phyloP scores from a whole-genome alignment of 2,888 invertebrate species.

The Apotomis turbidana region DNA sequence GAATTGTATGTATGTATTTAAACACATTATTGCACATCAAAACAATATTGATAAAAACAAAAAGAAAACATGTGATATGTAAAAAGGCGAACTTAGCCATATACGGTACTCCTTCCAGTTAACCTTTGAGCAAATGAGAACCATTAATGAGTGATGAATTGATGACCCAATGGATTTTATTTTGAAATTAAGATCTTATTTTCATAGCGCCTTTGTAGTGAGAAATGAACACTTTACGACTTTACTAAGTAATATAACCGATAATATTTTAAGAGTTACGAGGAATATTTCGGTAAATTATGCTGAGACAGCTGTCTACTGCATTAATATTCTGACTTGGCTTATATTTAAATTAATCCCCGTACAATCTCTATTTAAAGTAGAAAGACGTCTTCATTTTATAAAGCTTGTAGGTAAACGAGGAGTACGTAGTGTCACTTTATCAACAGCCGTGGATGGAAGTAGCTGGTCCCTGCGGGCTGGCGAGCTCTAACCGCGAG shows the following conservation, averaged over 20 bases:
- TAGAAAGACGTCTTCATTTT: constrained; percentile 17
- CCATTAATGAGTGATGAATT: no score
- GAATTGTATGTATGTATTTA: no score
- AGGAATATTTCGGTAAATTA: background rate
- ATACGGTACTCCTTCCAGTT: no score
- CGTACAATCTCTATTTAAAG: constrained; percentile 18
- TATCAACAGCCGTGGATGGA: constrained; percentile 30
- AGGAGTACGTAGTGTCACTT: constrained; percentile 34
- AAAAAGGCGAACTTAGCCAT: no score
- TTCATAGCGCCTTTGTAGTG: background rate
- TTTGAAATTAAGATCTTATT: constrained; percentile 15
- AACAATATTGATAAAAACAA: no score
- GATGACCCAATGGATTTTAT: no score
- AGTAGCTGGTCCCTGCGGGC: constrained; percentile 32
- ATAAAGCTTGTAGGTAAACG: constrained; percentile 22
- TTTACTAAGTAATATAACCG: background rate
- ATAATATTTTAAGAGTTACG: background rate
- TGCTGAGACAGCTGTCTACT: constrained; percentile 21
- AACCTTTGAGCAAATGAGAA: no score
- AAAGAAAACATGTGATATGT: no score
- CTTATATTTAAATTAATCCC: constrained; percentile 15
- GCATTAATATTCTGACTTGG: constrained; percentile 18
- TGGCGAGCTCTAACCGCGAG: constrained; percentile 33
- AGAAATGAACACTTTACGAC: background rate
- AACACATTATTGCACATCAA: no score